Evolutionary conservation across 2,797 vertebrate species (phyloP).

Genomic region (Micrastur ruficollis): DNA sequence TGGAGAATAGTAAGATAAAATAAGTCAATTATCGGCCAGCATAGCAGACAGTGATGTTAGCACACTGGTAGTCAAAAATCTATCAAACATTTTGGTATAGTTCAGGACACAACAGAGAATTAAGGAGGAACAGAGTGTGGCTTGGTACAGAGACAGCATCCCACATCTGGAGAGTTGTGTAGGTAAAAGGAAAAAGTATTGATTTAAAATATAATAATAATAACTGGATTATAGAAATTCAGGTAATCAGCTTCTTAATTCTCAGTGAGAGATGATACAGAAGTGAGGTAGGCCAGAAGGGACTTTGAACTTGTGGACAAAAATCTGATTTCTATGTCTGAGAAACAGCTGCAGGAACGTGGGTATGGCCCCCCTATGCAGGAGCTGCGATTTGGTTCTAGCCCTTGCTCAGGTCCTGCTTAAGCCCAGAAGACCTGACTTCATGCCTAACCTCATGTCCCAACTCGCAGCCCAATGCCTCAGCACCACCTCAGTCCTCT

Average conservation of each 20-base stretch:
- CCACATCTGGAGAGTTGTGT: not conserved
- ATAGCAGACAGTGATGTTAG: not conserved
- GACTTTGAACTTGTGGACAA: not conserved
- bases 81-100: not conserved
- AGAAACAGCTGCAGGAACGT: not conserved
- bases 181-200: not conserved
- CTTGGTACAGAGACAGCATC: not conserved
- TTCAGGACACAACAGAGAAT: not conserved
- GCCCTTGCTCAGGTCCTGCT: not conserved
- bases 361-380: not conserved
- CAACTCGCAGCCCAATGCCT: no score
- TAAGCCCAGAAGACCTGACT: not conserved
- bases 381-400: not conserved
- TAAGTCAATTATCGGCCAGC: not conserved
- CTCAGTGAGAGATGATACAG: not conserved
- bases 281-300: not conserved
- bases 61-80: not conserved
- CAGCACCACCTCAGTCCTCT: not conserved
- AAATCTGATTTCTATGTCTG: not conserved
- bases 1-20: not conserved
- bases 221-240: not conserved
- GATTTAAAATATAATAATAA: not conserved
- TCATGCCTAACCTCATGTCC: rapidly evolving
- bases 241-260: not conserved
- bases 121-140: not conserved